Percentiles rank a stretch among this genome's conserved stretches.
Conservation (phyloP, 2,797 vertebrate genomes). For the Sylvia borin region DNA sequence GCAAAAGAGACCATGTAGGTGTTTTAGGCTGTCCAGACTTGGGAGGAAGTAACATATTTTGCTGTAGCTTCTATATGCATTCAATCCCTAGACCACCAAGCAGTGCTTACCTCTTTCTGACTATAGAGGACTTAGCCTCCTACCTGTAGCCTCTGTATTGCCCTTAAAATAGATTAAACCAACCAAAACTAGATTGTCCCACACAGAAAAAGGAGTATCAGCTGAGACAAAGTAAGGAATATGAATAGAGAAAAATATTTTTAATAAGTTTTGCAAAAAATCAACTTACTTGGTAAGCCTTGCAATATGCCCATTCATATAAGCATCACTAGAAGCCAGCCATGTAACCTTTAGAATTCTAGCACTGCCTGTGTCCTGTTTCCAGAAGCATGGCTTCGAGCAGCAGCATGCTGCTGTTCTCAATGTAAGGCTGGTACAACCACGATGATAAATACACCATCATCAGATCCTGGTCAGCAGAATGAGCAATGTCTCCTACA, state of each 20-base stretch:
- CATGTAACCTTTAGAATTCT: not conserved
- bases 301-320: not conserved
- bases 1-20: not conserved
- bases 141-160: not conserved
- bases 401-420: conserved; percentile 74
- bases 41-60: not conserved
- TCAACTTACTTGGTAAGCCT: conserved; percentile 1
- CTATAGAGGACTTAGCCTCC: not conserved
- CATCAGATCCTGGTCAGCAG: conserved; percentile 76
- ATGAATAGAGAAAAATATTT: not conserved
- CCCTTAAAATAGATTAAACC: not conserved
- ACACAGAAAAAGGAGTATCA: not conserved
- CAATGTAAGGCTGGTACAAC: conserved; percentile 91
- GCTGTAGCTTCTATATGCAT: not conserved
- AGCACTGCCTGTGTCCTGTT: conserved; percentile 85
- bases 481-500: conserved; percentile 86
- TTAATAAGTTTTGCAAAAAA: conserved; percentile 32
- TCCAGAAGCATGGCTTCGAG: conserved; percentile 92
- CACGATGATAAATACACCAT: conserved; percentile 90
- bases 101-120: not conserved
- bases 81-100: not conserved
- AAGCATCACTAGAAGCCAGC: not conserved
- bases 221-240: not conserved
- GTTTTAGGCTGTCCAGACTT: not conserved
- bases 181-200: not conserved